Base-by-base conservation (phyloP, 1,140 invertebrate species). In the Gonioctena quinquepunctata region DNA sequence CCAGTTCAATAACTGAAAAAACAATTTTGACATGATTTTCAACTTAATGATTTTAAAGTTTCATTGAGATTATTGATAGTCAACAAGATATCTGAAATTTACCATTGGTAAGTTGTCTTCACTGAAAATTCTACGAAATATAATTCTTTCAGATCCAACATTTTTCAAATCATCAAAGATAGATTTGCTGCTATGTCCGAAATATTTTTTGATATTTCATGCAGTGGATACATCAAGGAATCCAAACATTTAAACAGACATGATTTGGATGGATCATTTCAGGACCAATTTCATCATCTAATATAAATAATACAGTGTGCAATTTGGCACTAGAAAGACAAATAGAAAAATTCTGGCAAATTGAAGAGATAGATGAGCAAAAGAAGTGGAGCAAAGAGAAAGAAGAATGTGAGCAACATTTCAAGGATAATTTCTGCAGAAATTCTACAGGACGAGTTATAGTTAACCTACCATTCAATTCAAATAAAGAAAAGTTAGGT, bases 131-230 rank as follows among this genome's bases (percentile, higher is more conserved):
- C 27, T 8, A 28, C 3, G 8, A 28, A 28, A 28, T 28, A 28
- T 28, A 28, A 28, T 28, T 28, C 8, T 28, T 4, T 3, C 27
- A 4, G 27, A 28, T 28, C 27, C 27, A 28, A 3, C 3, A 28
- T 28, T 28, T 28, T 28, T 28, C 8, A 8, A 28, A 28, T 28
- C 27, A 28, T 28, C 27, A 28, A 3, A 65, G 68, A 71, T 74
- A 11, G 69, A 62, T 28, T 28, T 28, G 27, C 8, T 28, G 8
- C 8, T 28, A 28, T 3, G 27, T 1, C 77, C 8, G 77, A 77
- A 23, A 19, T 75, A 26, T 81, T 80, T 71, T 81, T 77, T 73
- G 68, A 80, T 7, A 42, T 82, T 25, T 52, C 82, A 1, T 70
- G 71, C 22, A 69, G 59, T 16, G 75, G 79, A 11, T 54, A 76